A percentile compares a stretch with the other conserved stretches of the same genome.
phyloP scores from a whole-genome alignment of 2,113 vertebrate species.

The Andinoacara biseriatus region DNA sequence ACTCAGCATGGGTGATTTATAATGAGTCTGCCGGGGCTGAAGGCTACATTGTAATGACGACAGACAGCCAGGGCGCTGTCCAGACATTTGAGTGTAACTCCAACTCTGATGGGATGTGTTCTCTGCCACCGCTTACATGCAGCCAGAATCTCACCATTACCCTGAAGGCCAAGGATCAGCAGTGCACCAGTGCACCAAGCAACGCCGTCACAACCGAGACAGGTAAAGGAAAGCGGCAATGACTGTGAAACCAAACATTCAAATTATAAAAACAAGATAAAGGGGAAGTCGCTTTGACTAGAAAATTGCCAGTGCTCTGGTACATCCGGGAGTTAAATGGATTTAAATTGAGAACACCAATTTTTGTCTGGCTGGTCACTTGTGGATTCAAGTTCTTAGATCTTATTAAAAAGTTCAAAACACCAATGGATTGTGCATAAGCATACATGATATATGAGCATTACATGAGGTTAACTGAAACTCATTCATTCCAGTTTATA shows the following conservation, averaged over 20 bases:
- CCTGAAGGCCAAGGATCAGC: constrained; percentile 62
- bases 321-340: not conserved
- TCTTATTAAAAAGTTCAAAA: too few species aligned
- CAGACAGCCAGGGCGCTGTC: constrained; percentile 23
- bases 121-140: constrained; percentile 71
- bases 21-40: constrained; percentile 58
- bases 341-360: not conserved
- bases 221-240: constrained; percentile 49
- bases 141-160: constrained; percentile 74
- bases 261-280: not conserved
- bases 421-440: too few species aligned
- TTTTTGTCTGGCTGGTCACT: too few species aligned
- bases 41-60: constrained; percentile 55
- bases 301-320: not conserved
- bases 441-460: too few species aligned
- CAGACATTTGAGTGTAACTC: constrained; percentile 62
- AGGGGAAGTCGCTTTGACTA: not conserved
- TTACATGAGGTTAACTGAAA: too few species aligned
- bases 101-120: constrained; percentile 51
- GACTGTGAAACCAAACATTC: not conserved
- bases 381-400: not conserved
- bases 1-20: constrained; percentile 75
- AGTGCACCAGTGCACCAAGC: constrained; percentile 74
- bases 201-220: constrained; percentile 66
- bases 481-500: too few species aligned